These are phyloP conservation scores for Ciconia nigra DNA, from an alignment of 2,797 vertebrate genomes.

Conservation along the genomic window DNA sequence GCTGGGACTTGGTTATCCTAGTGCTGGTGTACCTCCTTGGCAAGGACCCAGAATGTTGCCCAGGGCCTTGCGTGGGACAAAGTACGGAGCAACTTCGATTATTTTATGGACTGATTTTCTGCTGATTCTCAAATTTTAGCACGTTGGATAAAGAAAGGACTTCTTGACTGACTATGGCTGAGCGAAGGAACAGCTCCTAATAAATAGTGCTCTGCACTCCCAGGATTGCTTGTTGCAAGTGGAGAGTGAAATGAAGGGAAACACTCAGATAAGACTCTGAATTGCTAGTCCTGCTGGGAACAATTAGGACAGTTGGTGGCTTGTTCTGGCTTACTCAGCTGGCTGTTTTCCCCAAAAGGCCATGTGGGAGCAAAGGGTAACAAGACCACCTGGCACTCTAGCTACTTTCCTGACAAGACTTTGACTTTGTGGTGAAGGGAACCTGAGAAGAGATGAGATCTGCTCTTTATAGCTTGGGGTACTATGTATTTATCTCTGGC, in stretches of 20 bases:
- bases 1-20: neutral
- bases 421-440: neutral
- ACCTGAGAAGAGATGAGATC: neutral
- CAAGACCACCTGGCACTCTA: neutral
- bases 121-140: neutral
- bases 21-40: neutral
- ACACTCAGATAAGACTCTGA: neutral
- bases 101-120: neutral
- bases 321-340: neutral
- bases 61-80: fast-evolving
- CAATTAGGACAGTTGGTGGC: neutral
- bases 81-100: neutral
- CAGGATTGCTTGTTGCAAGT: neutral
- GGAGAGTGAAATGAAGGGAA: neutral
- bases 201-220: neutral
- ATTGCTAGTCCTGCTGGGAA: neutral
- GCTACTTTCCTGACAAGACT: neutral
- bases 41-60: neutral
- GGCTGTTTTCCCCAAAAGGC: neutral
- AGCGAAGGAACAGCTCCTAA: neutral
- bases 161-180: neutral
- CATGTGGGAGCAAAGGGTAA: fast-evolving
- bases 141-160: neutral
- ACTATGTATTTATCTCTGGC: neutral
- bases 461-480: neutral